phyloP scores from a whole-genome alignment of 2,113 vertebrate genomes.

The Sinocyclocheilus grahami region DNA sequence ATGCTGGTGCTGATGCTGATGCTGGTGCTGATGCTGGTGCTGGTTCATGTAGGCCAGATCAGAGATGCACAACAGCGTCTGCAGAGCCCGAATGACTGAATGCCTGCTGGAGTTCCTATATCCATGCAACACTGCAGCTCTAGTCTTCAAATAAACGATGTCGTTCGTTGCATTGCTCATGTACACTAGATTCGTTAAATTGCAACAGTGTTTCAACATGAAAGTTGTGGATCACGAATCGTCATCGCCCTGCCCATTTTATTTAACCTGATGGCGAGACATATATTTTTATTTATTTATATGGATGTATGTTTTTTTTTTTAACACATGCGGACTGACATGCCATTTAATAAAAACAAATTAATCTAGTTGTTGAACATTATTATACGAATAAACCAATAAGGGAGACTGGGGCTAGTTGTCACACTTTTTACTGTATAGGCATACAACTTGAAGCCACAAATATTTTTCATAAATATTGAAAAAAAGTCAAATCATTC shows the following conservation, averaged over 20 bases:
- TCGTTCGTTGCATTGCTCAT: neutral
- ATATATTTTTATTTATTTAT: no score
- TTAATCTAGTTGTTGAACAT: neutral
- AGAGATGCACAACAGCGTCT: neutral
- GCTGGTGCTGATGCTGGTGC: no score
- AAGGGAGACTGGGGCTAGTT: neutral
- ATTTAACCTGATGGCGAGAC: no score
- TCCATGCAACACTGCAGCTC: neutral
- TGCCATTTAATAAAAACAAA: no score
- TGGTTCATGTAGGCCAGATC: neutral
- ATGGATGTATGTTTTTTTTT: no score
- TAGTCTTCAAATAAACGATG: no score
- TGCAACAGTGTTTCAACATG: neutral
- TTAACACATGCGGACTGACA: no score
- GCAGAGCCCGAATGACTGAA: no score
- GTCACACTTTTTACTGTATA: neutral
- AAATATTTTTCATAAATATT: neutral
- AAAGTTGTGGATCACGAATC: neutral
- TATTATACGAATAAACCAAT: neutral
- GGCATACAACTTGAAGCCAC: neutral
- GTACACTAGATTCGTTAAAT: neutral
- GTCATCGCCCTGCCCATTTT: no score
- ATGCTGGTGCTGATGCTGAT: no score
- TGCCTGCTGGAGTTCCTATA: no score
- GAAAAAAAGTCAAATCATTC: neutral